Conservation (phyloP, 2,113 vertebrate genomes). For the Balaenoptera acutorostrata region DNA sequence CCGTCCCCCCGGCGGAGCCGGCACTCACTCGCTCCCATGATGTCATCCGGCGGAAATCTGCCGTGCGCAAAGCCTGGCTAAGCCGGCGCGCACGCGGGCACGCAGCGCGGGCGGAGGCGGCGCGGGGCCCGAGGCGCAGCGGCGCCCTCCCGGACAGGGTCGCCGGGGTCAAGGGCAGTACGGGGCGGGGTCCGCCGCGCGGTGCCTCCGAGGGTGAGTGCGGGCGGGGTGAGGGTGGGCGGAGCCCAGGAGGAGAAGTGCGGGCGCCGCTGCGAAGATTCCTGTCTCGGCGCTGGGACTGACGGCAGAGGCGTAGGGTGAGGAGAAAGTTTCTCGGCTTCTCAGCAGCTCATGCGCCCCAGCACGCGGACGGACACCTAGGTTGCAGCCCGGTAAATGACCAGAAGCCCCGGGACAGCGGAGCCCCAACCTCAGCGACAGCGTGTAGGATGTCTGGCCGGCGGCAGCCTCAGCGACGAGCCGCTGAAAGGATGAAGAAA, state of each 20-base stretch:
- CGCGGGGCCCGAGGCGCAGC: neutral
- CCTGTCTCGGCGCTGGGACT: neutral
- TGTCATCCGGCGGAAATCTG: slow-evolving; percentile 75
- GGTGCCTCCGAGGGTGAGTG: neutral
- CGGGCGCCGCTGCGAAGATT: neutral
- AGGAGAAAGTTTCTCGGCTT: slow-evolving; percentile 50
- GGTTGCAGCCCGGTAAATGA: neutral
- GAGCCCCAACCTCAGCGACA: neutral
- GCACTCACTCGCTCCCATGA: slow-evolving; percentile 73
- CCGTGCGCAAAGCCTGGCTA: slow-evolving; percentile 69
- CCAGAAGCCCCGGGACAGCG: neutral
- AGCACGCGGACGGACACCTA: neutral
- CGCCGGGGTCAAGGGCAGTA: neutral
- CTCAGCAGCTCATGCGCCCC: neutral
- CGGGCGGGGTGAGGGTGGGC: neutral
- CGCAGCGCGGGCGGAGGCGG: neutral
- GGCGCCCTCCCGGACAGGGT: neutral
- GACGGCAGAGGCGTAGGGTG: neutral
- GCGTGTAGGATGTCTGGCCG: neutral
- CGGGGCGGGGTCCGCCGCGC: neutral
- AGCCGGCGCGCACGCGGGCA: slow-evolving; percentile 50
- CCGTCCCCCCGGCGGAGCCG: slow-evolving; percentile 56
- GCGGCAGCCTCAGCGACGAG: neutral
- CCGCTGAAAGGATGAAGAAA: neutral
- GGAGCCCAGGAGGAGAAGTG: neutral